phyloP scores from a whole-genome alignment of 2,113 vertebrate genomes.

The Triplophysa dalaica region DNA sequence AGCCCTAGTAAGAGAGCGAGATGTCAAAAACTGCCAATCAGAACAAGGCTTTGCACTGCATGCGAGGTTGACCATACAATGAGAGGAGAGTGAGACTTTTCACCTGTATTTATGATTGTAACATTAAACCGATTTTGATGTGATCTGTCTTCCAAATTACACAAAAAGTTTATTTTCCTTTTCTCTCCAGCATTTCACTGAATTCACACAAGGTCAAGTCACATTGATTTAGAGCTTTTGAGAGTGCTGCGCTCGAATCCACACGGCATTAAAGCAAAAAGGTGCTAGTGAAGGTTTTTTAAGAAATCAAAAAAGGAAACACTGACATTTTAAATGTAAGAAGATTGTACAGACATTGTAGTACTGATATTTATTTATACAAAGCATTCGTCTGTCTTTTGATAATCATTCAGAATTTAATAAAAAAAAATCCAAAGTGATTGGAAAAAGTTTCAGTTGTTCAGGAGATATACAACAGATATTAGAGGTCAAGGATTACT shows the following conservation, averaged over 20 bases:
- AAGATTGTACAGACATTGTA: constrained; percentile 58
- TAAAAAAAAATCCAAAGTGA: constrained; percentile 25
- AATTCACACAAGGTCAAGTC: constrained; percentile 8
- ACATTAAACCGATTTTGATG: background rate
- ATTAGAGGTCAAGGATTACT: constrained; percentile 18
- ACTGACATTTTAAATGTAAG: constrained; percentile 69
- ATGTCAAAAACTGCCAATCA: constrained; percentile 74
- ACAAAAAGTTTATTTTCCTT: background rate
- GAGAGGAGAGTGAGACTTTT: background rate
- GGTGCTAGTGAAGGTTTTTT: constrained; percentile 61
- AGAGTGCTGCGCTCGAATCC: constrained; percentile 1
- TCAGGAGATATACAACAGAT: constrained; percentile 33
- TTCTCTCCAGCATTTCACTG: background rate
- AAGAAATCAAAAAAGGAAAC: constrained; percentile 57
- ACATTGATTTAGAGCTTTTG: background rate
- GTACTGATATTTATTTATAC: constrained; percentile 75
- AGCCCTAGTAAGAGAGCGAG: constrained; percentile 66
- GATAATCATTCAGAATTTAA: constrained; percentile 35
- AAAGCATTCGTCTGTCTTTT: constrained; percentile 58
- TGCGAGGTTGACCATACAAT: constrained; percentile 38
- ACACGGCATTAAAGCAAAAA: constrained; percentile 45
- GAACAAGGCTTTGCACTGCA: constrained; percentile 73
- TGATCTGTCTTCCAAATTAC: constrained; percentile 26
- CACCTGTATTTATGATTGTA: constrained; percentile 11
- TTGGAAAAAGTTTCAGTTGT: constrained; percentile 17